These are phyloP conservation scores for Helicorthomorpha holstii DNA, from an alignment of 1,140 invertebrate species.

Conservation along the genomic window DNA sequence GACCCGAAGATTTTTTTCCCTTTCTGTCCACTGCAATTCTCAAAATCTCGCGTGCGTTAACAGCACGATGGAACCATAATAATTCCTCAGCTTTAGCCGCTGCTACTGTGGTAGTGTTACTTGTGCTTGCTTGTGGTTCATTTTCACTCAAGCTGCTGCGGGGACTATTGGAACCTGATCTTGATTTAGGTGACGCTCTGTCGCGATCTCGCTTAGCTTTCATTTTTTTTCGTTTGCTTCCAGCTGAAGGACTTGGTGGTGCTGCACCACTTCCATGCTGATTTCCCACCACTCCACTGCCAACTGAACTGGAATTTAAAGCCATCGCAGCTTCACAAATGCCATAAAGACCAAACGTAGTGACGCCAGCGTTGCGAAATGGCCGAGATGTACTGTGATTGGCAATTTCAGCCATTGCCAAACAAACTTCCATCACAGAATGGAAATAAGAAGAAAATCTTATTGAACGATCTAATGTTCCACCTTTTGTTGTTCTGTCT, in stretches of 20 bases:
- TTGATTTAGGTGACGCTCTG: conserved; percentile 4
- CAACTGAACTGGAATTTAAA: too few species aligned
- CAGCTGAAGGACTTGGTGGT: conserved; percentile 13
- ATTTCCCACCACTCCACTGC: too few species aligned
- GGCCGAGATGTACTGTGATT: conserved; percentile 1
- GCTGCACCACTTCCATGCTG: too few species aligned
- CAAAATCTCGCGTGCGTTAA: conserved; percentile 21
- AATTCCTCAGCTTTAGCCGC: conserved; percentile 21
- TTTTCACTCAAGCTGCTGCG: conserved; percentile 1
- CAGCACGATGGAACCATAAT: conserved; percentile 22
- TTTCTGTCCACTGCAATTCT: conserved; percentile 19
- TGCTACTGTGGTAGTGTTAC: neutral
- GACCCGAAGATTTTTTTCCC: conserved; percentile 10
- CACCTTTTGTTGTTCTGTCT: too few species aligned
- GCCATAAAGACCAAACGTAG: neutral
- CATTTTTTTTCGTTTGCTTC: conserved; percentile 23
- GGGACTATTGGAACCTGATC: conserved; percentile 6
- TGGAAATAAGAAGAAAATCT: conserved; percentile 25
- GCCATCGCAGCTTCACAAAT: too few species aligned
- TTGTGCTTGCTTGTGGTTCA: neutral
- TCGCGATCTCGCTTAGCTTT: conserved; percentile 22
- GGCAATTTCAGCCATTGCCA: conserved; percentile 23
- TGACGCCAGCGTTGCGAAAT: neutral
- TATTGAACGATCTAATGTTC: conserved; percentile 18
- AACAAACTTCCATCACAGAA: conserved; percentile 21